These are phyloP conservation scores for Zaprionus bogoriensis DNA, from an alignment of 2,888 invertebrate species.

Conservation along the genomic window DNA sequence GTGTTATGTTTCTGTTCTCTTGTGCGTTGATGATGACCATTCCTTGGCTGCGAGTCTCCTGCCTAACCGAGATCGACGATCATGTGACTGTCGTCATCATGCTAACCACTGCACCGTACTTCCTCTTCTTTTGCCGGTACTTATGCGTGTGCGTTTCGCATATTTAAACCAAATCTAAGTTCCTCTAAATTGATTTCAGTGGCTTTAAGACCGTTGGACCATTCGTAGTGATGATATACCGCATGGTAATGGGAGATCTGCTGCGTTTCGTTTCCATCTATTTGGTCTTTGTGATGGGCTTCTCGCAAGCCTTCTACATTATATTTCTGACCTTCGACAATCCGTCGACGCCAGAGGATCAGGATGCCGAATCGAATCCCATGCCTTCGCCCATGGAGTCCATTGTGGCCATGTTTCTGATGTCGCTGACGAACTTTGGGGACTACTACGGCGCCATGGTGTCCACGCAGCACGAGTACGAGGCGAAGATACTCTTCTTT, in stretches of 20 bases:
- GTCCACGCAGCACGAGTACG: constrained; percentile 92
- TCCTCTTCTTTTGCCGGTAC: constrained; percentile 97
- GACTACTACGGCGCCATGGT: constrained; percentile 96
- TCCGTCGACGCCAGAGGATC: constrained; percentile 91
- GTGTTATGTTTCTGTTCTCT: constrained; percentile 97
- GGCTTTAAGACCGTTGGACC: constrained; percentile 99
- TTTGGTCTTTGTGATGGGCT: constrained; percentile 96
- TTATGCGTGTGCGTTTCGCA: background rate
- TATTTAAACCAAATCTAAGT: background rate
- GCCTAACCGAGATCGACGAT: constrained; percentile 94
- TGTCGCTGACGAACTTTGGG: constrained; percentile 98
- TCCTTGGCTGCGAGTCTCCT: constrained; percentile 92
- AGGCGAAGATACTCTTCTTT: constrained; percentile 96
- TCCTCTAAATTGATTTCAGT: constrained; percentile 84
- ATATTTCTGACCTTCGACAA: constrained; percentile 95
- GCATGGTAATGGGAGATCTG: constrained; percentile 98
- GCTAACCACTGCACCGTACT: constrained; percentile 97
- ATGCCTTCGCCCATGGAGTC: constrained; percentile 97
- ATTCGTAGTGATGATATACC: constrained; percentile 99
- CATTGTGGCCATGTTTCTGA: constrained; percentile 98
- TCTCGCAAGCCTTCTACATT: constrained; percentile 97
- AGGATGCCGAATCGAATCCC: constrained; percentile 92
- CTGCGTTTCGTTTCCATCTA: constrained; percentile 98
- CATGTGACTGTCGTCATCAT: constrained; percentile 95
- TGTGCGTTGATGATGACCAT: constrained; percentile 94